Base-by-base conservation (phyloP, 2,888 invertebrate species). In the Holacanthella duospinosa region DNA sequence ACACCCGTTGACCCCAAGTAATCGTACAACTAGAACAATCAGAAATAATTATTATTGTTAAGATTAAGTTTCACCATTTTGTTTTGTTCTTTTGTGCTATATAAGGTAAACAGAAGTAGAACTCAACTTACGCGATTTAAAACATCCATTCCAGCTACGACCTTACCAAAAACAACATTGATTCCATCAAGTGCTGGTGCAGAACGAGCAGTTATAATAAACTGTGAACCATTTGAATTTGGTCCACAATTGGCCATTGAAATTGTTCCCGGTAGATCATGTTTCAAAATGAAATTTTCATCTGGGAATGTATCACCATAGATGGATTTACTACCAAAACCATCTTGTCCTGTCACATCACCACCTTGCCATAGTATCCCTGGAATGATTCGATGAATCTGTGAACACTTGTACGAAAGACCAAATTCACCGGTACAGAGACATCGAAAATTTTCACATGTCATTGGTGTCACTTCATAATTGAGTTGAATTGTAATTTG, bases 371-470 rank as follows among this genome's bases (percentile, higher is more conserved):
- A 68, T 1, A 72, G 44, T 24, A 71, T 64, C 43, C 66, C 67
- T 28, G 65, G 69, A 19, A 71, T 53, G 25, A 72, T 62, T 26
- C 70, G 64, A 48, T 66, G 67, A 43, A 72, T 69, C 25, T 65
- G 61, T 9, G 71, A 68, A 54, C 72, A 72, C 57, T 71, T 71
- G 61, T 71, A 72, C 12, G 69, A 66, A 2, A 66, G n/a, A 12
- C 72, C 72, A 36, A 57, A 61, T 59, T 72, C 72, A 25, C 72
- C 72, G 21, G 72, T 71, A 48, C 72, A 72, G 1, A 72, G 62
- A 29, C 65, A 59, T 1, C 70, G 65, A 58, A 72, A 72, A 48
- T 71, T 72, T 55, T 72, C 71, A 16, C 68, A 68, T 6, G 66
- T 72, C 64, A 69, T 62, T 1, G 72, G 72, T 12, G 68, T 68